These are phyloP conservation scores for Schizaphis graminum DNA, from an alignment of 2,888 invertebrate genomes.

Conservation along the genomic window DNA sequence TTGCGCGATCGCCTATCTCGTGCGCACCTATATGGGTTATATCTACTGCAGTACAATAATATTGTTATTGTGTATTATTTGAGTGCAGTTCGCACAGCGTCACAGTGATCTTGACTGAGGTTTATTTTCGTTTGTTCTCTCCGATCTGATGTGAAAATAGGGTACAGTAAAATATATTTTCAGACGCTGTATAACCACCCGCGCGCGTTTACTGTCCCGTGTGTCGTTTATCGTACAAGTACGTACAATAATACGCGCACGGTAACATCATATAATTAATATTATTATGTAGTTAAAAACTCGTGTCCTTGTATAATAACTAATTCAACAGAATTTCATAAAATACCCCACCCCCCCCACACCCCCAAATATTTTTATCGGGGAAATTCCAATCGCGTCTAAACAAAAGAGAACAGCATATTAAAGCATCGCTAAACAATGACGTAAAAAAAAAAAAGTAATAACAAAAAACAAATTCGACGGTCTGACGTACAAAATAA, in stretches of 20 bases:
- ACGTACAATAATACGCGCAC: not conserved
- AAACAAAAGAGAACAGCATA: not conserved
- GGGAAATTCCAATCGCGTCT: not conserved
- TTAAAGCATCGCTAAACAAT: not conserved
- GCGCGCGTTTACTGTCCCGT: not conserved
- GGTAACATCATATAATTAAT: too few relatives aligned
- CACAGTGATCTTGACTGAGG: not conserved
- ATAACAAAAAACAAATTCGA: not conserved
- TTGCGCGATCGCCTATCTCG: not conserved
- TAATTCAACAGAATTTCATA: not conserved
- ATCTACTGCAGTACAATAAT: not conserved
- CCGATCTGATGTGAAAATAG: not conserved
- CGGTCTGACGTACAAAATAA: not conserved
- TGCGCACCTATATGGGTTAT: not conserved
- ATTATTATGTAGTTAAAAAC: not conserved
- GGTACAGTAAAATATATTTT: not conserved
- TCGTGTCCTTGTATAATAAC: not conserved
- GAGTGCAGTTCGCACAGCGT: not conserved
- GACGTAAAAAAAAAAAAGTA: not conserved
- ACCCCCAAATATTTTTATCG: not conserved
- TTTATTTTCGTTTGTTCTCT: not conserved
- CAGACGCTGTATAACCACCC: not conserved
- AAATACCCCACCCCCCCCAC: not conserved
- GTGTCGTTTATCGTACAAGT: not conserved
- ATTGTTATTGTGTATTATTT: not conserved